Evolutionary conservation across 2,888 invertebrate species (phyloP), one percentile per base, ranked within the genome.

Genomic region (Homarus gammarus): DNA sequence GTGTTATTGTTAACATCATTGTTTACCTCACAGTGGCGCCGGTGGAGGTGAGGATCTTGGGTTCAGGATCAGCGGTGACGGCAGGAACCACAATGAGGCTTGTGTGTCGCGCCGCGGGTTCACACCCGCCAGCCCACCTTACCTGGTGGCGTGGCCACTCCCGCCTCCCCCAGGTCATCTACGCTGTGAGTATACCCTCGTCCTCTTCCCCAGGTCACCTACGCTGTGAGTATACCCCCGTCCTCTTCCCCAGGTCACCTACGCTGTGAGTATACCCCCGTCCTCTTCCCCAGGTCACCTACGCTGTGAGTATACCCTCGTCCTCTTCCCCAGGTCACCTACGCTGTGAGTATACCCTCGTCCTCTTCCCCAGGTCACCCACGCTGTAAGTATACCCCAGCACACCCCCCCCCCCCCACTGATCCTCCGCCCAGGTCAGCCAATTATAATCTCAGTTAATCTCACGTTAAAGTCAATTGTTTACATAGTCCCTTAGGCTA

Each of bases 51-150:
- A 68, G 85, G 27, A 88, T 91, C 38, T 56, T 73, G 49, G 77
- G 88, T 3, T 49, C 78, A 0, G 91, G 83, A 36, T n/a, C 82
- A 8, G 75, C 79, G 8, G 81, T 83, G 27, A 64, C 81, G 64
- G 91, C 87, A 27, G 87, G 81, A 22, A 70, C 81, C 31, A 49
- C 73, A 36, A 61, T 91, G 51, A 88, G 84, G 2, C 85, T 88
- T 38, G 75, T 88, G n/a, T 91, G 91, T 40, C 61, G 84, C 27
- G 68, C 91, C 3, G 78, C 85, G n/a, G 91, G 91, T 15, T 91
- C 91, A n/a, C 91, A 91, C 33, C 91, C 91, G 18, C 91, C 91
- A 10, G 88, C 91, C 12, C 79, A 87, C 33, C 61, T 91, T 33
- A 77, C 81, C 36, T 91, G 91, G 91, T 88, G 81, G 82, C 72